phyloP scores from a whole-genome alignment of 2,888 invertebrate species.

The Ernsta delagoae region DNA sequence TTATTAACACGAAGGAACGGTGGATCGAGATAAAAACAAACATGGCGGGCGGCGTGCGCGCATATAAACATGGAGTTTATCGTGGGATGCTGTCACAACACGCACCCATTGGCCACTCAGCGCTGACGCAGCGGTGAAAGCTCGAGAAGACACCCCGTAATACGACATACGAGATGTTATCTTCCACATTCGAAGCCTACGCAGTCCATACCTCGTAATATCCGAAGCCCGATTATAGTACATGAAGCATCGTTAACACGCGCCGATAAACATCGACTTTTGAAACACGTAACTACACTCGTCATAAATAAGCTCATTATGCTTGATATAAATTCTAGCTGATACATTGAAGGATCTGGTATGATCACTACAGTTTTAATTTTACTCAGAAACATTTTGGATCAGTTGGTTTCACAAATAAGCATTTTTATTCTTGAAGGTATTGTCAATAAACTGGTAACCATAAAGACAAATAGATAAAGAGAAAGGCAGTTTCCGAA shows the following conservation, averaged over 20 bases:
- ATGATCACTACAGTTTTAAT: conserved; percentile 9
- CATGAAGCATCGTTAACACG: conserved; percentile 51
- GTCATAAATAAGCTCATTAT: conserved; percentile 35
- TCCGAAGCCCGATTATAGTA: conserved; percentile 46
- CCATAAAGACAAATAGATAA: conserved; percentile 46
- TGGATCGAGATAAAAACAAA: conserved; percentile 83
- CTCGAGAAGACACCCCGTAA: conserved; percentile 70
- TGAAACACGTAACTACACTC: conserved; percentile 29
- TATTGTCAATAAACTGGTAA: conserved; percentile 12
- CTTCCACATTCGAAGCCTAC: conserved; percentile 73
- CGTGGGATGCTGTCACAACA: conserved; percentile 85
- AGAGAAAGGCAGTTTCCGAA: conserved; percentile 52
- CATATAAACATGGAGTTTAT: conserved; percentile 79
- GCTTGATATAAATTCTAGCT: conserved; percentile 17
- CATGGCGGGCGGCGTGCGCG: conserved; percentile 81
- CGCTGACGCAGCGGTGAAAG: conserved; percentile 78
- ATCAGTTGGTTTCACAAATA: neutral
- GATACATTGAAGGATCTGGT: conserved; percentile 10
- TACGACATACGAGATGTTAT: conserved; percentile 70
- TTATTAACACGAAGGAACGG: conserved; percentile 80
- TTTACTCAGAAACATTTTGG: neutral
- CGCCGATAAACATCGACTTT: conserved; percentile 51
- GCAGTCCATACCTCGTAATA: conserved; percentile 60
- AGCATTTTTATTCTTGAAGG: neutral
- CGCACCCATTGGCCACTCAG: conserved; percentile 65